Evolutionary conservation across 2,888 invertebrate species (phyloP).

Genomic region (Dastarcus helophoroides): DNA sequence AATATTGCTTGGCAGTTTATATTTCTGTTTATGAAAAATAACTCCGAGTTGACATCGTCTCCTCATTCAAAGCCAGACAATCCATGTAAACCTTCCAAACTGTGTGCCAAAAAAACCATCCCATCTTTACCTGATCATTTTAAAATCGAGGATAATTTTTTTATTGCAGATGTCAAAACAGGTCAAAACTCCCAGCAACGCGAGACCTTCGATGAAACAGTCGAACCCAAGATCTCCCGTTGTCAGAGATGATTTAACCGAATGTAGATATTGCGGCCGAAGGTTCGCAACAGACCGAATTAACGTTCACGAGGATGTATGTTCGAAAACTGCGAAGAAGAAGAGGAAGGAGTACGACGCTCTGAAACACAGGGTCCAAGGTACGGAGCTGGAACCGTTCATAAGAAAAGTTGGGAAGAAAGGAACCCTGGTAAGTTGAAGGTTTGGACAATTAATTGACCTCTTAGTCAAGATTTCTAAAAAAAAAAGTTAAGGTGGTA

Average conservation of each 20-base stretch:
- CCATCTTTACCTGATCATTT: too few relatives aligned
- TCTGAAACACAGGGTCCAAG: conserved; percentile 77
- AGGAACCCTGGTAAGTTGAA: conserved; percentile 7
- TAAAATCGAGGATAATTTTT: too few relatives aligned
- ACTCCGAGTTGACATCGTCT: too few relatives aligned
- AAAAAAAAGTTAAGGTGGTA: too few relatives aligned
- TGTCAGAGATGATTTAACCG: conserved; percentile 36
- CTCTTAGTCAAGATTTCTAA: not conserved
- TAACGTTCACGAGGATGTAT: conserved; percentile 73
- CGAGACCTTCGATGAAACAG: conserved; percentile 24
- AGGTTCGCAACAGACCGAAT: conserved; percentile 73
- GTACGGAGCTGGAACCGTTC: conserved; percentile 79
- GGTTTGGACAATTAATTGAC: not conserved
- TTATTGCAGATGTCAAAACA: conserved; percentile 8
- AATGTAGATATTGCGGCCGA: conserved; percentile 68
- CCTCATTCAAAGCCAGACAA: too few relatives aligned
- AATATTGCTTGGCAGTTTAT: too few relatives aligned
- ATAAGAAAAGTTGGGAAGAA: conserved; percentile 37
- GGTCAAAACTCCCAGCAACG: conserved; percentile 16
- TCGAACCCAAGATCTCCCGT: conserved; percentile 22
- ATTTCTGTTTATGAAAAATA: too few relatives aligned
- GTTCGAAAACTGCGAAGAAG: conserved; percentile 63
- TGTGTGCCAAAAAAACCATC: too few relatives aligned
- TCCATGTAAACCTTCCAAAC: too few relatives aligned
- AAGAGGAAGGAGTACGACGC: conserved; percentile 88